Evolutionary conservation across 2,888 invertebrate genomes (phyloP).

Genomic region (Eutolmus rufibarbis): DNA sequence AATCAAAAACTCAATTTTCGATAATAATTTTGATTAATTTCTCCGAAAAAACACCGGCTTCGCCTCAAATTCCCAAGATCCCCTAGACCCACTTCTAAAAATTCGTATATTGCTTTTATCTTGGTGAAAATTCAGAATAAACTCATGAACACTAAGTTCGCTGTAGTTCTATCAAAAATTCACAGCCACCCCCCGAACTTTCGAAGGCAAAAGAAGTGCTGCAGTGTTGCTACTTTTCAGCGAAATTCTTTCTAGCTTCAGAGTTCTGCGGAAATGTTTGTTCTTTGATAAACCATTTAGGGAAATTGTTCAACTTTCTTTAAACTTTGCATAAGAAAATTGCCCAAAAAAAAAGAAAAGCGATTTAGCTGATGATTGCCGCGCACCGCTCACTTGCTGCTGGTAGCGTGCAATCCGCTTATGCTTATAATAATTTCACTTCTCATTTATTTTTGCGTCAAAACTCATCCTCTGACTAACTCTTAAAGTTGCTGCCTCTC

Average conservation of each 20-base stretch:
- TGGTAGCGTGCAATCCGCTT: background rate
- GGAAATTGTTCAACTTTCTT: background rate
- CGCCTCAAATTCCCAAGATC: background rate
- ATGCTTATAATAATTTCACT: background rate
- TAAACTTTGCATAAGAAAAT: background rate
- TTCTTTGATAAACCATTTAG: background rate
- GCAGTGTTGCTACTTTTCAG: background rate
- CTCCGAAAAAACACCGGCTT: background rate
- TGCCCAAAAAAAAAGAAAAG: background rate
- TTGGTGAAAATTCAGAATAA: background rate
- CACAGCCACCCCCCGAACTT: background rate
- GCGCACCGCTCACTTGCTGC: background rate
- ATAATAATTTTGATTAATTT: background rate
- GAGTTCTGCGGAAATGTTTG: background rate
- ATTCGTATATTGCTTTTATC: background rate
- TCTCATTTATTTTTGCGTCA: background rate
- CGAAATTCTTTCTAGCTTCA: background rate
- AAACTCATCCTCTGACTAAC: background rate
- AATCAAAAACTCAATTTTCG: background rate
- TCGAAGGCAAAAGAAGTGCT: background rate
- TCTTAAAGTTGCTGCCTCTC: background rate
- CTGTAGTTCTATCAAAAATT: background rate
- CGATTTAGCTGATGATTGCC: background rate
- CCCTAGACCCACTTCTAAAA: background rate
- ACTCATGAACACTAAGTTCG: background rate